A percentile compares a stretch with the other conserved stretches of the same genome.
These are phyloP conservation scores for Propithecus deckenii DNA, from an alignment of 2,797 vertebrate species.

Conservation along the genomic window DNA sequence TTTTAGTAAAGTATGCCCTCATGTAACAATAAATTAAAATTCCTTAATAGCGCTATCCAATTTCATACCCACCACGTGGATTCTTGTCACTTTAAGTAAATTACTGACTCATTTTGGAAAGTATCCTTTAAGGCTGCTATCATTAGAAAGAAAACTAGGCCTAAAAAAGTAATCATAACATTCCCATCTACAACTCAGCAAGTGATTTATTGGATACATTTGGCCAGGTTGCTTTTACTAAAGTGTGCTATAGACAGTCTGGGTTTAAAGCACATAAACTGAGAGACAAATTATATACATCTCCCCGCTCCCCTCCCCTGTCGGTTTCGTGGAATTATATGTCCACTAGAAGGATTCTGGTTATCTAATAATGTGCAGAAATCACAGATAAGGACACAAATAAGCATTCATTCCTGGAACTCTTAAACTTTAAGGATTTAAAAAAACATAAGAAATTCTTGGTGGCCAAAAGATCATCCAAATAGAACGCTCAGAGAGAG, in stretches of 20 bases:
- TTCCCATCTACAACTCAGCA: neutral
- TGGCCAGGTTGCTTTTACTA: neutral
- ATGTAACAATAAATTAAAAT: conserved; percentile 57
- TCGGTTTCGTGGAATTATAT: neutral
- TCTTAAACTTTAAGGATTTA: neutral
- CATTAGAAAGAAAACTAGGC: neutral
- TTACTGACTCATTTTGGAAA: neutral
- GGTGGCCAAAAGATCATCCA: neutral
- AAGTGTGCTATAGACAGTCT: neutral
- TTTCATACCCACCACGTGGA: neutral
- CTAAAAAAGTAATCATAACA: neutral
- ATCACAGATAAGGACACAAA: neutral
- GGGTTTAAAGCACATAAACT: neutral
- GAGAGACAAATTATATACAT: neutral
- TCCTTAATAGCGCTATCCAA: neutral
- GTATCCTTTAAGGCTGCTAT: neutral
- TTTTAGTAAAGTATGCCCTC: conserved; percentile 52
- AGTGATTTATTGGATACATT: neutral
- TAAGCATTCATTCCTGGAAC: neutral
- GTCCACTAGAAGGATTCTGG: neutral
- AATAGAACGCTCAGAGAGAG: neutral
- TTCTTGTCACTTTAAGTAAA: conserved; percentile 49
- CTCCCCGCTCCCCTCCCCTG: rapidly evolving
- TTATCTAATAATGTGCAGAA: neutral
- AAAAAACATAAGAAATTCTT: neutral